Conservation (phyloP, 2,797 vertebrate species). For the Scolopax bukidnonensis region DNA sequence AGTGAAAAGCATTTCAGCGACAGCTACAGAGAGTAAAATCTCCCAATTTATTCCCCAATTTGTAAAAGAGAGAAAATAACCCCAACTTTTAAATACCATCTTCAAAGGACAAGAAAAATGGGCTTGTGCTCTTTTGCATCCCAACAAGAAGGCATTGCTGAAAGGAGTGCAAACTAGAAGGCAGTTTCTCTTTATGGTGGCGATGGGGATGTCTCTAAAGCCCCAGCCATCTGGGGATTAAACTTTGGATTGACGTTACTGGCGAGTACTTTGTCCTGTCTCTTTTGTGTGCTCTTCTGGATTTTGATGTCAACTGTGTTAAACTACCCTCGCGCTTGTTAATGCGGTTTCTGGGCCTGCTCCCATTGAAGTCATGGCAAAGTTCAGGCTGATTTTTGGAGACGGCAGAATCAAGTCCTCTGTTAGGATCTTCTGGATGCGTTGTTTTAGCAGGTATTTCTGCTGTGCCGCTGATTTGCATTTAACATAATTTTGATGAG, state of each 20-base stretch:
- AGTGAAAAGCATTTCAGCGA: constrained; percentile 30
- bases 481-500: not conserved
- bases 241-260: constrained; percentile 62
- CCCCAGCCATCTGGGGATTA: constrained; percentile 68
- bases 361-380: constrained; percentile 63
- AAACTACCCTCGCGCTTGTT: constrained; percentile 58
- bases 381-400: constrained; percentile 54
- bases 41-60: not conserved
- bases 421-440: not conserved
- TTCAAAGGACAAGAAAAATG: constrained; percentile 58
- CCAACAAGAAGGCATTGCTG: constrained; percentile 41
- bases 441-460: not conserved
- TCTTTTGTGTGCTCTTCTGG: constrained; percentile 64
- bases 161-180: constrained; percentile 46
- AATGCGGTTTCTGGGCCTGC: constrained; percentile 52
- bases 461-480: not conserved
- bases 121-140: constrained; percentile 37
- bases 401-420: not conserved
- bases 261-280: constrained; percentile 66
- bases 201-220: constrained; percentile 58
- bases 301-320: constrained; percentile 66
- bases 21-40: constrained; percentile 9
- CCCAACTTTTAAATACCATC: constrained; percentile 13
- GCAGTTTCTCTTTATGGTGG: constrained; percentile 57
- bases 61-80: not conserved